Conservation (phyloP, 2,113 vertebrate species). For the Osmerus eperlanus region DNA sequence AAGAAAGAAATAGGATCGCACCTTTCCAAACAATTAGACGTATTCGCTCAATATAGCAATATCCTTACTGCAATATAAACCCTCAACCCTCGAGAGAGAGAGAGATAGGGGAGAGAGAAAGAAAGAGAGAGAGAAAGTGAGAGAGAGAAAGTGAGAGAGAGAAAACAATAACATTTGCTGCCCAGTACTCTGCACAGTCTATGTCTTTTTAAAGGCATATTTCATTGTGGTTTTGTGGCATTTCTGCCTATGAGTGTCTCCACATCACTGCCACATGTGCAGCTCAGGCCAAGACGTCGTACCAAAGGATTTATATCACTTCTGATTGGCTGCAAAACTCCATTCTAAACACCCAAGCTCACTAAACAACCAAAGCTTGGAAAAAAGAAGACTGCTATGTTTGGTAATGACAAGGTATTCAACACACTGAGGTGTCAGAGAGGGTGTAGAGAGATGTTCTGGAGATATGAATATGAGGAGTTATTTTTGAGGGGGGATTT, state of each 20-base stretch:
- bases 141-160: too few species aligned
- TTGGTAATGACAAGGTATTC: constrained; percentile 50
- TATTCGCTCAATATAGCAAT: too few species aligned
- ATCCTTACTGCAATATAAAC: too few species aligned
- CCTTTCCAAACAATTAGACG: too few species aligned
- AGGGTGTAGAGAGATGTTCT: constrained; percentile 32
- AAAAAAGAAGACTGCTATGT: constrained; percentile 39
- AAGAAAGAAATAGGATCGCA: too few species aligned
- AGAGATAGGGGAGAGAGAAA: too few species aligned
- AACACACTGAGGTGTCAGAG: constrained; percentile 29
- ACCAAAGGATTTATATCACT: constrained; percentile 64
- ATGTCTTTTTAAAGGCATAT: constrained; percentile 39
- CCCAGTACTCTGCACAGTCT: constrained; percentile 6
- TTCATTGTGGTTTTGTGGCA: constrained; percentile 43
- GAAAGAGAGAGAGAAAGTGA: too few species aligned
- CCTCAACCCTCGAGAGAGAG: too few species aligned
- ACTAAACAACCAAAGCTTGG: constrained; percentile 40
- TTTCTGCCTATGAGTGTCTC: constrained; percentile 38
- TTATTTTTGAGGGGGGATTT: constrained; percentile 40
- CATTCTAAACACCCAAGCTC: constrained; percentile 7
- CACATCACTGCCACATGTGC: constrained; percentile 60
- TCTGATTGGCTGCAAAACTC: constrained; percentile 48
- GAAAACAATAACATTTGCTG: constrained; percentile 29
- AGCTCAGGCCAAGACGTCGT: constrained; percentile 20
- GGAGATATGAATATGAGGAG: constrained; percentile 54